A percentile compares a stretch with the other conserved stretches of the same genome.
phyloP scores from a whole-genome alignment of 2,888 invertebrate genomes.

The Halocaridina rubra region DNA sequence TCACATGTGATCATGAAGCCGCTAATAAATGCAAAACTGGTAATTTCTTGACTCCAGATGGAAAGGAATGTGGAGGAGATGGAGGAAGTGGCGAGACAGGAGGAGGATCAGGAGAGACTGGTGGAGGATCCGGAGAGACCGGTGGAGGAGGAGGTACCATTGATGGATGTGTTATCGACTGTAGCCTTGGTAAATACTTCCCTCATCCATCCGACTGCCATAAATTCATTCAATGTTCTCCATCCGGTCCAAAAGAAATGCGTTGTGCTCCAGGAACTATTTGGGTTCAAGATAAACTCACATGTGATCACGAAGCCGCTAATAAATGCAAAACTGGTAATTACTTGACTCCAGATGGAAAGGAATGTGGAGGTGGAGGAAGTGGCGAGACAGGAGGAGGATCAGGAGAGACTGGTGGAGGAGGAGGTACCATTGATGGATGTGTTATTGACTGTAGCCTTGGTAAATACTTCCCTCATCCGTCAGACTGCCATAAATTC shows the following conservation, averaged over 20 bases:
- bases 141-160: neutral
- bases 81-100: neutral
- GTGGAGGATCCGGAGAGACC: neutral
- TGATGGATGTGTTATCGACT: constrained; percentile 36
- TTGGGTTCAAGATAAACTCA: constrained; percentile 30
- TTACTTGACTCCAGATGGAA: neutral
- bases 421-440: constrained; percentile 1
- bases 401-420: neutral
- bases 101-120: neutral
- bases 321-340: constrained; percentile 24
- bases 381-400: neutral
- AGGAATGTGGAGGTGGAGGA: neutral
- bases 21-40: neutral
- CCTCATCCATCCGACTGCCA: constrained; percentile 59
- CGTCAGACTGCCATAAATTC: constrained; percentile 59
- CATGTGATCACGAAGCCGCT: constrained; percentile 25
- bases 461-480: constrained; percentile 37
- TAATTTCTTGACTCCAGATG: neutral
- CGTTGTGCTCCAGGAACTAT: constrained; percentile 30
- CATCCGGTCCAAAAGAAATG: constrained; percentile 45
- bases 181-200: constrained; percentile 35
- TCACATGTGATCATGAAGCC: neutral
- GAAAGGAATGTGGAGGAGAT: neutral
- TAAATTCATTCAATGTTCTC: constrained; percentile 64
- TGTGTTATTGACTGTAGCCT: neutral